Evolutionary conservation across 1,140 invertebrate species (phyloP).

Genomic region (Maconellicoccus hirsutus): DNA sequence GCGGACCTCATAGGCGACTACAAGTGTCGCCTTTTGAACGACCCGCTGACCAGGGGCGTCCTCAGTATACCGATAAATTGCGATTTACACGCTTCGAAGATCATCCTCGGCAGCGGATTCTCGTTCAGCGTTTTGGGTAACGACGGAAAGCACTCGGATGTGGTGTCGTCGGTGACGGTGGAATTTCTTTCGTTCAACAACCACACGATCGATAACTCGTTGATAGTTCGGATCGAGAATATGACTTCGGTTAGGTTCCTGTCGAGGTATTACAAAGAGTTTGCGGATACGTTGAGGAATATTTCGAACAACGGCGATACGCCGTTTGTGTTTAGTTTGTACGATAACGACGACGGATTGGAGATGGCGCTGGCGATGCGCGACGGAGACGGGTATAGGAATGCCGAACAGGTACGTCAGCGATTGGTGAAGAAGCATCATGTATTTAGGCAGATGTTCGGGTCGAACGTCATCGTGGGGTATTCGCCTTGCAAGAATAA

Average conservation of each 20-base stretch:
- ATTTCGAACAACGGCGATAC: slow-evolving; percentile 44
- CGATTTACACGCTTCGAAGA: slow-evolving; percentile 57
- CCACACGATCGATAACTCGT: slow-evolving; percentile 64
- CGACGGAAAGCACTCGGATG: slow-evolving; percentile 76
- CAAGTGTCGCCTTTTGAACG: slow-evolving; percentile 61
- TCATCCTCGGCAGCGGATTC: slow-evolving; percentile 50
- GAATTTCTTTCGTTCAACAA: slow-evolving; percentile 72
- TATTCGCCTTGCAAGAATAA: slow-evolving; percentile 58
- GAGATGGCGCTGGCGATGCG: slow-evolving; percentile 58
- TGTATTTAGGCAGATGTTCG: slow-evolving; percentile 47
- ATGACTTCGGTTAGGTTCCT: slow-evolving; percentile 62
- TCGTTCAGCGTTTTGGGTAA: slow-evolving; percentile 70
- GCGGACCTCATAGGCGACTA: slow-evolving; percentile 77
- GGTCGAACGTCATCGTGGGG: slow-evolving; percentile 44
- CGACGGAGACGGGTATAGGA: slow-evolving; percentile 38
- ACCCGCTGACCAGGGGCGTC: slow-evolving; percentile 43
- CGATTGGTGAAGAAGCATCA: slow-evolving; percentile 49
- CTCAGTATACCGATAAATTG: slow-evolving; percentile 64
- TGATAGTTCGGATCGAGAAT: slow-evolving; percentile 61
- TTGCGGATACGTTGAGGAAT: slow-evolving; percentile 53
- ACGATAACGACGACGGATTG: slow-evolving; percentile 48
- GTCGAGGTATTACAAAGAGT: slow-evolving; percentile 54
- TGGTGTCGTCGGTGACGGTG: slow-evolving; percentile 68
- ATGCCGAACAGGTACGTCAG: slow-evolving; percentile 47
- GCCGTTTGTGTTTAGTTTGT: slow-evolving; percentile 58